phyloP scores from a whole-genome alignment of 2,797 vertebrate species.

The Amniataba percoides region DNA sequence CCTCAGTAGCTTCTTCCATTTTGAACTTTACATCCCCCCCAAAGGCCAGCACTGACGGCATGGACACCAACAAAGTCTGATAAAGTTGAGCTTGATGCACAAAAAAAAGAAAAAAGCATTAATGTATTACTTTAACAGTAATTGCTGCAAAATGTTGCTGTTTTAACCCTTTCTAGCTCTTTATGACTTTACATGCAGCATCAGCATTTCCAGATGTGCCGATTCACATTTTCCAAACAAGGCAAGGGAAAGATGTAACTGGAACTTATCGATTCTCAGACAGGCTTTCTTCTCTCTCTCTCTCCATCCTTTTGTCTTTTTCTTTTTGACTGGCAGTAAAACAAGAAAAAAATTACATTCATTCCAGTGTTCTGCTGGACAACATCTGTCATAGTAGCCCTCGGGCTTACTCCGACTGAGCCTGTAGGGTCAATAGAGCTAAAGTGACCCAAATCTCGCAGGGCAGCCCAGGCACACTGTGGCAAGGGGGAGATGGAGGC shows the following conservation, averaged over 20 bases:
- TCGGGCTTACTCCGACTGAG: slow-evolving; percentile 66
- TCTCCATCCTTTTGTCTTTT: slow-evolving; percentile 18
- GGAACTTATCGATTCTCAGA: slow-evolving; percentile 9
- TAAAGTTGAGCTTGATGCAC: background rate
- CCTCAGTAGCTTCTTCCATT: too few relatives aligned
- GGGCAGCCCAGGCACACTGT: slow-evolving; percentile 39
- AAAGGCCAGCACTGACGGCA: too few relatives aligned
- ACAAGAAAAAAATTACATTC: slow-evolving; percentile 36
- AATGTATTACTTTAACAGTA: background rate
- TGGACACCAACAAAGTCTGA: too few relatives aligned
- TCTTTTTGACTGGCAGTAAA: slow-evolving; percentile 14
- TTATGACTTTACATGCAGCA: background rate
- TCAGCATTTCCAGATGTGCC: slow-evolving; percentile 4
- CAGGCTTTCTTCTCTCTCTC: background rate
- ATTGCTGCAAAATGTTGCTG: background rate
- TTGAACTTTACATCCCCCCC: too few relatives aligned
- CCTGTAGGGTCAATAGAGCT: slow-evolving; percentile 72
- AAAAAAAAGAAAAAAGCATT: background rate
- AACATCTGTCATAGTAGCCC: slow-evolving; percentile 73
- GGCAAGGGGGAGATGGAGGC: slow-evolving; percentile 50
- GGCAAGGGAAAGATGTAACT: background rate
- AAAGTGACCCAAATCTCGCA: slow-evolving; percentile 79
- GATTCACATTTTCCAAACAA: background rate
- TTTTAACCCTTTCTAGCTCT: background rate
- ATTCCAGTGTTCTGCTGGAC: slow-evolving; percentile 57